Conservation (phyloP, 1,140 invertebrate genomes). For the Drosophila parvula region DNA sequence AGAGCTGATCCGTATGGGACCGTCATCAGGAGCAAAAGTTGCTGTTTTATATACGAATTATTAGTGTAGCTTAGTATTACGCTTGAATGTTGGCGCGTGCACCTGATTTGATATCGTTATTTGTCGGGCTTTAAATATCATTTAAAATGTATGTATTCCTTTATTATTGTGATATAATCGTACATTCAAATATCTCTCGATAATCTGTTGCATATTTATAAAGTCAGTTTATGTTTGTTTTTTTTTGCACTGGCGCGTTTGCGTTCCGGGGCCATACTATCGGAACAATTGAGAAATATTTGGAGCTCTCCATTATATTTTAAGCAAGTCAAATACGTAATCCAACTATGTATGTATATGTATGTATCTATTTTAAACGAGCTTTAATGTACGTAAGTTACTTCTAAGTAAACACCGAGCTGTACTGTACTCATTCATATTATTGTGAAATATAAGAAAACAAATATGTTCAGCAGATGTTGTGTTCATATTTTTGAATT, state of each 20-base stretch:
- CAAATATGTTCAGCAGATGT: conserved; percentile 5
- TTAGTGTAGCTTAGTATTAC: conserved; percentile 56
- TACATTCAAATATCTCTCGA: conserved; percentile 75
- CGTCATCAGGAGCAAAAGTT: conserved; percentile 24
- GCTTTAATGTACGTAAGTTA: conserved; percentile 71
- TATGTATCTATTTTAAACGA: conserved; percentile 64
- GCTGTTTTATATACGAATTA: conserved; percentile 44
- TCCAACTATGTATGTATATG: conserved; percentile 32
- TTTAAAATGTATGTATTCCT: conserved; percentile 81
- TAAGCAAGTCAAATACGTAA: conserved; percentile 52
- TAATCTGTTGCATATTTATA: conserved; percentile 82
- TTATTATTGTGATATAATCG: conserved; percentile 82
- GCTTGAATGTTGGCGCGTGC: conserved; percentile 50
- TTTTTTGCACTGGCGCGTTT: conserved; percentile 35
- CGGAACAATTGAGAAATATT: conserved; percentile 27
- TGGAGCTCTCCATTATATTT: conserved; percentile 43
- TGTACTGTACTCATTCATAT: conserved; percentile 51
- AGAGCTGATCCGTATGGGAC: not conserved
- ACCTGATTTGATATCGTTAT: conserved; percentile 40
- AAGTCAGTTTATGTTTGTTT: conserved; percentile 61
- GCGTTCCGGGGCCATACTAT: conserved; percentile 27
- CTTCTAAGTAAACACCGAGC: conserved; percentile 45
- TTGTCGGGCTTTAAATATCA: conserved; percentile 66
- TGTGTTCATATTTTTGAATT: not conserved
- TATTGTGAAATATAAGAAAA: conserved; percentile 35